A percentile compares a stretch with the other conserved stretches of the same genome.
These are phyloP conservation scores for Orthosia incerta DNA, from an alignment of 2,888 invertebrate genomes.

Conservation along the genomic window DNA sequence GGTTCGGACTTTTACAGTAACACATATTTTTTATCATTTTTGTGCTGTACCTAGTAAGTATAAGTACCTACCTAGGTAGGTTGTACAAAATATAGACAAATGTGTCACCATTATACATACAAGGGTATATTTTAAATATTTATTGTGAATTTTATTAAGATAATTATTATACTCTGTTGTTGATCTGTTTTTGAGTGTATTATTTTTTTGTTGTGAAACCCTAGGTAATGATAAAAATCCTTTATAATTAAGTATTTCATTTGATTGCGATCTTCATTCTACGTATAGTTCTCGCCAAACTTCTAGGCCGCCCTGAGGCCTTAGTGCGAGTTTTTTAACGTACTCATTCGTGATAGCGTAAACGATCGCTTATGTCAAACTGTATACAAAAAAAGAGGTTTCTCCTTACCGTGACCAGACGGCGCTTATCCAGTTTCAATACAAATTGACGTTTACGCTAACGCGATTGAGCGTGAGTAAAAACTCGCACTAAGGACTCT, in stretches of 20 bases:
- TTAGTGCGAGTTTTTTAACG: no score
- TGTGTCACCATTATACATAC: conserved; percentile 68
- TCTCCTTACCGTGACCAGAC: no score
- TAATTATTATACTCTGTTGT: conserved; percentile 72
- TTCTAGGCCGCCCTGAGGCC: no score
- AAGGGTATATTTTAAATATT: conserved; percentile 82
- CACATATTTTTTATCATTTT: conserved; percentile 20
- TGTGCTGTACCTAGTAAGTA: conserved; percentile 23
- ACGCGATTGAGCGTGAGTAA: no score
- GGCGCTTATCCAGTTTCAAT: no score
- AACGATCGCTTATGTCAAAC: no score
- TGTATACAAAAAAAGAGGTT: no score
- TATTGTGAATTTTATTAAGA: conserved; percentile 73
- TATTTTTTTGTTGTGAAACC: conserved; percentile 32
- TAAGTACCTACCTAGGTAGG: conserved; percentile 24
- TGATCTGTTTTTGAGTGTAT: conserved; percentile 77
- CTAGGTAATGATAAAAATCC: neutral
- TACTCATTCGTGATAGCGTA: no score
- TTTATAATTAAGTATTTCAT: neutral
- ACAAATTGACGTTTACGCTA: no score
- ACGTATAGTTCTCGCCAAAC: no score
- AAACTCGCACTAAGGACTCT: no score
- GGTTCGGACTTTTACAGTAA: no score
- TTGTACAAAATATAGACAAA: conserved; percentile 62
- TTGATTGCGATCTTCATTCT: neutral